A percentile compares a stretch with the other conserved stretches of the same genome.
phyloP scores from a whole-genome alignment of 2,888 invertebrate species.

The Acrobasis repandana region DNA sequence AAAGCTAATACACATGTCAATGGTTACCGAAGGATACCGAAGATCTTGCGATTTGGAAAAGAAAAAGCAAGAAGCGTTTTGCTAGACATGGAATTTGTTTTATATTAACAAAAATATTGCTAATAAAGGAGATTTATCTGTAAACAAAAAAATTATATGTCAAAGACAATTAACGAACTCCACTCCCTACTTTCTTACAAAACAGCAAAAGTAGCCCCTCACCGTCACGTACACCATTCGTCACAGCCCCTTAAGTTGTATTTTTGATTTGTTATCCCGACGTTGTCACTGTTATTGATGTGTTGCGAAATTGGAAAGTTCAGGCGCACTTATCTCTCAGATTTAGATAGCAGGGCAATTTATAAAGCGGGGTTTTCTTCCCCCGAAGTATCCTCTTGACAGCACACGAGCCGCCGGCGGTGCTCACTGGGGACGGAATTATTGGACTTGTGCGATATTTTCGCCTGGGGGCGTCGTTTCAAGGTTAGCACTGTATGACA shows the following conservation, averaged over 20 bases:
- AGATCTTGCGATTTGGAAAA: too few species aligned
- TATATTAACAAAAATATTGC: too few species aligned
- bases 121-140: background rate
- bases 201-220: slow-evolving; percentile 18
- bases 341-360: slow-evolving; percentile 81
- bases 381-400: slow-evolving; percentile 72
- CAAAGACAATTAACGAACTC: slow-evolving; percentile 16
- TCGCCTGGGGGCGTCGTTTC: slow-evolving; percentile 19
- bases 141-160: slow-evolving; percentile 1
- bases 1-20: too few species aligned
- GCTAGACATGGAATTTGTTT: too few species aligned
- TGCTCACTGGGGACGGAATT: slow-evolving; percentile 37
- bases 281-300: slow-evolving; percentile 80
- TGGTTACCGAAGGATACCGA: too few species aligned
- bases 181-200: background rate
- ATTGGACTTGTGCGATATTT: slow-evolving; percentile 39
- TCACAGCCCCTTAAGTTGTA: slow-evolving; percentile 57
- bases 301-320: slow-evolving; percentile 82
- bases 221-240: slow-evolving; percentile 43
- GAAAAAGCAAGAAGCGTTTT: too few species aligned
- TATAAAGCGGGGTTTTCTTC: slow-evolving; percentile 74
- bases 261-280: slow-evolving; percentile 77
- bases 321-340: slow-evolving; percentile 78
- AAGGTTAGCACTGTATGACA: background rate
- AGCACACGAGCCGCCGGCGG: slow-evolving; percentile 49